A percentile compares a stretch with the other conserved stretches of the same genome.
Conservation (phyloP, 2,888 invertebrate species). For the Callyntrura guangdongensis region DNA sequence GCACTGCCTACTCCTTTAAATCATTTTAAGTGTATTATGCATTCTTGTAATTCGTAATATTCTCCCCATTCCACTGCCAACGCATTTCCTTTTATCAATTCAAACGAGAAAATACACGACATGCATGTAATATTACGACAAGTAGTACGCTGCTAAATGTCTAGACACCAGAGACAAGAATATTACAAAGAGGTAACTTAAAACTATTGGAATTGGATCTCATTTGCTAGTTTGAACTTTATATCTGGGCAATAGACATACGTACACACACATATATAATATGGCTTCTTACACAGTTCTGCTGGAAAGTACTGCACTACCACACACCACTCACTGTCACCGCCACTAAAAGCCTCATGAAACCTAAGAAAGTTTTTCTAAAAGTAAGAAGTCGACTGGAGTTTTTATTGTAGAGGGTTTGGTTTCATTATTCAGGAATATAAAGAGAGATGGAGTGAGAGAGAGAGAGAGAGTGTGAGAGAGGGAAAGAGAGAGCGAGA, state of each 20-base stretch:
- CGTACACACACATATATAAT: no score
- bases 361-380: slow-evolving; percentile 68
- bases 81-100: slow-evolving; percentile 43
- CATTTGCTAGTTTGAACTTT: slow-evolving; percentile 43
- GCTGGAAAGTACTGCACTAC: neutral
- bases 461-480: no score
- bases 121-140: neutral
- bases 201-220: slow-evolving; percentile 68
- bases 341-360: slow-evolving; percentile 64
- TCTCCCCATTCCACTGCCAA: neutral
- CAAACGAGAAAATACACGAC: slow-evolving; percentile 25
- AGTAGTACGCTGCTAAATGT: slow-evolving; percentile 26
- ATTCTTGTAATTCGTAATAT: neutral
- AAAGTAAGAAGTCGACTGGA: slow-evolving; percentile 14
- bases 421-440: slow-evolving; percentile 66
- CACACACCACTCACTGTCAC: slow-evolving; percentile 50
- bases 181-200: slow-evolving; percentile 37
- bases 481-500: slow-evolving; percentile 1
- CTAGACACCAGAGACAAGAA: neutral
- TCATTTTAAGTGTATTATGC: slow-evolving; percentile 28
- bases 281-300: slow-evolving; percentile 51
- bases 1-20: slow-evolving; percentile 37
- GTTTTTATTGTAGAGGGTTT: slow-evolving; percentile 44
- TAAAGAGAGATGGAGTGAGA: slow-evolving; percentile 1
- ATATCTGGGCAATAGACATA: slow-evolving; percentile 38